A percentile compares a stretch with the other conserved stretches of the same genome.
phyloP scores from a whole-genome alignment of 2,797 vertebrate genomes.

The Protonibea diacanthus region DNA sequence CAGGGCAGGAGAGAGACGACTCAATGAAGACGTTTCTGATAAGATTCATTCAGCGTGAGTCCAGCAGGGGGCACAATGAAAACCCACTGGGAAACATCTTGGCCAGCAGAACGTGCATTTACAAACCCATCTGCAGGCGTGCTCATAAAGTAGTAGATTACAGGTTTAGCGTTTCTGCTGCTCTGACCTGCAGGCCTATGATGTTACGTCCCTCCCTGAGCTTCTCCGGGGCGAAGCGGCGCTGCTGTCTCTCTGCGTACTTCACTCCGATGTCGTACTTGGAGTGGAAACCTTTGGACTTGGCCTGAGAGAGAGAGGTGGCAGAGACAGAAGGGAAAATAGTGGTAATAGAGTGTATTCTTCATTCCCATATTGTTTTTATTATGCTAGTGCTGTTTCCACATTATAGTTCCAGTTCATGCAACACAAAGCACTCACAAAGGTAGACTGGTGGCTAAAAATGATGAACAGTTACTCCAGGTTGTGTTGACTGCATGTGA shows the following conservation, averaged over 20 bases:
- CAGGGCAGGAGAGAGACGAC: not conserved
- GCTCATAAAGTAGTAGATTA: not conserved
- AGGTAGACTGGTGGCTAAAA: not conserved
- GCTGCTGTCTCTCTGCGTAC: conserved; percentile 93
- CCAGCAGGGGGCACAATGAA: conserved; percentile 40
- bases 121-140: not conserved
- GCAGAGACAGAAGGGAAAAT: conserved; percentile 29
- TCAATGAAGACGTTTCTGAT: not conserved
- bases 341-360: conserved; percentile 3
- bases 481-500: not conserved
- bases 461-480: not conserved
- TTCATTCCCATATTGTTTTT: conserved; percentile 38
- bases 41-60: conserved; percentile 6
- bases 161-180: not conserved
- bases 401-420: not conserved
- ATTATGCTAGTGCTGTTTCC: conserved; percentile 16
- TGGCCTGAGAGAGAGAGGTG: conserved; percentile 83
- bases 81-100: not conserved
- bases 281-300: conserved; percentile 91
- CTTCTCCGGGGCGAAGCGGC: conserved; percentile 91
- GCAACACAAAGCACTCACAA: conserved; percentile 1
- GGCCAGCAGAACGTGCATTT: not conserved
- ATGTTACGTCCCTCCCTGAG: conserved; percentile 92
- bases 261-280: conserved; percentile 92
- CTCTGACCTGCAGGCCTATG: conserved; percentile 92